Evolutionary conservation across 2,797 vertebrate genomes (phyloP).

Genomic region (Cottoperca gobio): DNA sequence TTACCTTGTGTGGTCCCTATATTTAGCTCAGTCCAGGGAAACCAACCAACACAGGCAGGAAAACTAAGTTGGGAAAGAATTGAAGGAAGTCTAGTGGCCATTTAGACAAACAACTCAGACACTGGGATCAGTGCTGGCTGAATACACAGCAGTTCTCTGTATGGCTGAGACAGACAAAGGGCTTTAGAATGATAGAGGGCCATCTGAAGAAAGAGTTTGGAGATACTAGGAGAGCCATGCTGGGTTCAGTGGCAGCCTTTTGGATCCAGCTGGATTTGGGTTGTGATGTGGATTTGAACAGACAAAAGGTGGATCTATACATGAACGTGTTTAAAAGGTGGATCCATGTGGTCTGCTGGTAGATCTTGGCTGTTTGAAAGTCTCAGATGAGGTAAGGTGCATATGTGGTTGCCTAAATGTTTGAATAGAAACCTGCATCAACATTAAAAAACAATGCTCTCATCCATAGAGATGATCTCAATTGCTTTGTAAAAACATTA

Average conservation of each 20-base stretch:
- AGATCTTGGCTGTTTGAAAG: conserved; percentile 13
- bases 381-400: conserved; percentile 60
- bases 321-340: conserved; percentile 14
- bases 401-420: background rate
- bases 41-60: conserved; percentile 90
- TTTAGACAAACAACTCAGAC: conserved; percentile 89
- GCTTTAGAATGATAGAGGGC: conserved; percentile 54
- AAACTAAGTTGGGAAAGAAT: conserved; percentile 97
- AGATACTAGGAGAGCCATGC: conserved; percentile 2
- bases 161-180: conserved; percentile 53
- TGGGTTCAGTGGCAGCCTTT: background rate
- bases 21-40: conserved; percentile 91
- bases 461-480: background rate
- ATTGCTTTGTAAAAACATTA: background rate
- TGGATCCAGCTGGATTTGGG: conserved; percentile 14
- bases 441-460: background rate
- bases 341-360: conserved; percentile 21
- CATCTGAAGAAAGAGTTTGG: conserved; percentile 16
- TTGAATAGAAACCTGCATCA: background rate
- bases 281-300: conserved; percentile 29
- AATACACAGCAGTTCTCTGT: conserved; percentile 12
- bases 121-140: conserved; percentile 53
- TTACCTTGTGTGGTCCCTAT: conserved; percentile 87
- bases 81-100: conserved; percentile 94
- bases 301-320: conserved; percentile 4